Evolutionary conservation across 1,140 invertebrate genomes (phyloP), one percentile per base, ranked within the genome.

Genomic region (Anagrus nilaparvatae): DNA sequence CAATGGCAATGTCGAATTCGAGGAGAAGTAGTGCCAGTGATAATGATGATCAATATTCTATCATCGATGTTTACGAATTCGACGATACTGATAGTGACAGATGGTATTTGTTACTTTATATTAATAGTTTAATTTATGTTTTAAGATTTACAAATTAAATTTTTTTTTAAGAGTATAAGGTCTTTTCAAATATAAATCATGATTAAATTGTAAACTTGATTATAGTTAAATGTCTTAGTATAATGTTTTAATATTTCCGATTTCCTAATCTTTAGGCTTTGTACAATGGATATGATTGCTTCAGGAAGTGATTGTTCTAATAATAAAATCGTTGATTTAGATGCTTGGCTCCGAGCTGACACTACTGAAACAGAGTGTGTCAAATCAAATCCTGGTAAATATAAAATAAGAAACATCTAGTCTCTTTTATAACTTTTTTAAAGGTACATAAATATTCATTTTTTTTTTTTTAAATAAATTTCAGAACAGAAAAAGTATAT

Each of bases 381-480:
- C 1, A 16, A 14, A 9, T 33, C 5, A 10, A 28, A 48, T 3
- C n/a, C 20, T 21, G 13, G 16, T 32, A 13, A 18, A 12, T 43
- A 19, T 35, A 30, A 36, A 16, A n/a, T 35, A 21, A 33, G 12
- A 27, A 25, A 13, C 23, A 36, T 10, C 19, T 8, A 35, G 8
- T 36, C 5, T 13, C 19, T 3, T 43, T 4, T 4, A 4, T 17
- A 10, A 21, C 10, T 31, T 44, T 1, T 44, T 27, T 17, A 14
- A 35, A 45, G 39, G 13, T 42, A 48, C 25, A 34, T 56, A 40
- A 47, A 64, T 53, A 53, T 52, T 38, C 33, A 58, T 71, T n/a
- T n/a, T n/a, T n/a, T n/a, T n/a, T n/a, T n/a, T n/a, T n/a, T n/a
- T n/a, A n/a, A n/a, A n/a, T n/a, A n/a, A n/a, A n/a, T n/a, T n/a